Conservation (phyloP, 2,888 invertebrate species). For the Trichopria drosophilae region DNA sequence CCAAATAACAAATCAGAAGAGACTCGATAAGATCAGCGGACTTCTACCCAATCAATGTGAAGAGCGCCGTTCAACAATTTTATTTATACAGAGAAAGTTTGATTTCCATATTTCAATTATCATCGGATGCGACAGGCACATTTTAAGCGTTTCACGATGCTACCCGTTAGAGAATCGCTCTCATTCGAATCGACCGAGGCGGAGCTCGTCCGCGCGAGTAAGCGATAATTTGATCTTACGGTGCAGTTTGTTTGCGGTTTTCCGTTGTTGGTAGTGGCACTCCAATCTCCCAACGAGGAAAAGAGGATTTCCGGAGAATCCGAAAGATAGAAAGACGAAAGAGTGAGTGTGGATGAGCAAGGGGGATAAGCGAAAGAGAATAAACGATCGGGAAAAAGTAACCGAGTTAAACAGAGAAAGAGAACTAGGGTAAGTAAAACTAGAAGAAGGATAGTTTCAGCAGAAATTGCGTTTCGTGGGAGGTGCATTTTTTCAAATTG, state of each 20-base stretch:
- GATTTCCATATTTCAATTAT: conserved; percentile 28
- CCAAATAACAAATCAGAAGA: too few relatives aligned
- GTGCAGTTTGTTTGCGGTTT: conserved; percentile 38
- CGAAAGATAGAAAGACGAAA: conserved; percentile 29
- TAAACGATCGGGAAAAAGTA: conserved; percentile 27
- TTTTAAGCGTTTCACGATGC: too few relatives aligned
- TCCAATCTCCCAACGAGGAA: conserved; percentile 28
- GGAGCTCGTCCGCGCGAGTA: conserved; percentile 30
- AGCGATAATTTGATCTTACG: conserved; percentile 43
- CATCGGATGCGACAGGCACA: too few relatives aligned
- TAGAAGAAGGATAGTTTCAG: too few relatives aligned
- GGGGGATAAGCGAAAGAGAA: too few relatives aligned
- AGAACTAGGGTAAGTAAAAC: conserved; percentile 24
- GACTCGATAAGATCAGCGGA: too few relatives aligned
- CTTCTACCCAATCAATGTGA: too few relatives aligned
- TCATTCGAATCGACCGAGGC: conserved; percentile 28
- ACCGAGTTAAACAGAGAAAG: conserved; percentile 20
- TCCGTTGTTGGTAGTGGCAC: conserved; percentile 24
- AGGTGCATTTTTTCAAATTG: too few relatives aligned
- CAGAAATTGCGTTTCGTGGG: too few relatives aligned
- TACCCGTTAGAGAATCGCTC: too few relatives aligned
- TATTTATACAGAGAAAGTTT: too few relatives aligned
- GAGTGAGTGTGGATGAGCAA: conserved; percentile 24
- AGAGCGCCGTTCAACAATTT: too few relatives aligned
- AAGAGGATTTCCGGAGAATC: conserved; percentile 34